These are phyloP conservation scores for Heliornis fulica DNA, from an alignment of 2,113 vertebrate genomes.

Conservation along the genomic window DNA sequence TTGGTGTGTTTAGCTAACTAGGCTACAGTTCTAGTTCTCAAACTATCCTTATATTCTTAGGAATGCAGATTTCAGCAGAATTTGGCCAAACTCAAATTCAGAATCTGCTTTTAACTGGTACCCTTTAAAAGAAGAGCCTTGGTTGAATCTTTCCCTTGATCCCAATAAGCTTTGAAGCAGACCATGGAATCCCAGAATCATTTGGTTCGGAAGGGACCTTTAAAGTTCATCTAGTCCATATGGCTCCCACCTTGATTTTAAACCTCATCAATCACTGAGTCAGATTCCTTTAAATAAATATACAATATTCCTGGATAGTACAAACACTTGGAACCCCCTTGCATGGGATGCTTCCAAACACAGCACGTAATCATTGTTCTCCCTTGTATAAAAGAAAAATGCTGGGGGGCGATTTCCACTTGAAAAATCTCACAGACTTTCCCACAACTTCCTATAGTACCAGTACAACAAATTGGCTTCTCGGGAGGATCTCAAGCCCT, in stretches of 20 bases:
- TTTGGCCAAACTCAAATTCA: not conserved
- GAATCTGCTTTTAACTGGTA: constrained; percentile 1
- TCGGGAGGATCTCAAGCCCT: not conserved
- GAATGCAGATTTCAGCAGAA: constrained; percentile 12
- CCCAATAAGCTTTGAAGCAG: not conserved
- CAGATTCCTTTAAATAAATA: not conserved
- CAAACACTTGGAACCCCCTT: not conserved
- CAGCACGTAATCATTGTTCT: not conserved
- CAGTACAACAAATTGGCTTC: not conserved
- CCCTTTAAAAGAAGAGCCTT: not conserved
- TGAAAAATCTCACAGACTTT: constrained; percentile 34
- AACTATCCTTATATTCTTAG: not conserved
- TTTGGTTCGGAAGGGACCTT: not conserved
- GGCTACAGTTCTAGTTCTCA: not conserved
- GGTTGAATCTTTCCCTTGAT: not conserved
- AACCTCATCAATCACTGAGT: constrained; percentile 13
- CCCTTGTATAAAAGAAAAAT: not conserved
- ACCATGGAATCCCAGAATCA: not conserved
- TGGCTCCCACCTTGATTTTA: constrained; percentile 37
- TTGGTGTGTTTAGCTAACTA: not conserved
- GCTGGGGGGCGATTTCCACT: not conserved
- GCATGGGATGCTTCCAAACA: not conserved
- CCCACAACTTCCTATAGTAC: constrained; percentile 3
- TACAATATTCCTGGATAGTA: not conserved
- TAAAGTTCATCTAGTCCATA: not conserved